phyloP scores from a whole-genome alignment of 2,797 vertebrate species.

The Spondyliosoma cantharus region DNA sequence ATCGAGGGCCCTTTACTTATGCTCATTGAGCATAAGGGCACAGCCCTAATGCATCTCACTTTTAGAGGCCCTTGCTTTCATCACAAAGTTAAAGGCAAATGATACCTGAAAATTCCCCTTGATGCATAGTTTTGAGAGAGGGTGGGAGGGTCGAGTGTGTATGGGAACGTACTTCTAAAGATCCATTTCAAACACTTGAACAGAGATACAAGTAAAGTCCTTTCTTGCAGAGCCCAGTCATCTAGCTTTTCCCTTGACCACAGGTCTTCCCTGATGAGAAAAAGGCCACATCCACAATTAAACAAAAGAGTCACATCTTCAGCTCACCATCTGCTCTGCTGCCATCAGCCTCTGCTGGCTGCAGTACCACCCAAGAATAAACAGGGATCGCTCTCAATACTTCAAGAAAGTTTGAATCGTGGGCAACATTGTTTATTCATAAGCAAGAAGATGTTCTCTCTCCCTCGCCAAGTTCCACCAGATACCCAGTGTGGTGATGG shows the following conservation, averaged over 20 bases:
- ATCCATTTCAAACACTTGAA: slow-evolving; percentile 78
- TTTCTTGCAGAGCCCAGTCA: slow-evolving; percentile 61
- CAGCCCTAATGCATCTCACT: slow-evolving; percentile 63
- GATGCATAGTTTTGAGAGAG: slow-evolving; percentile 67
- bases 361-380: slow-evolving; percentile 32
- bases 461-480: slow-evolving; percentile 52
- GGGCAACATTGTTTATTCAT: slow-evolving; percentile 59
- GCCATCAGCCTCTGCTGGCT: slow-evolving; percentile 41
- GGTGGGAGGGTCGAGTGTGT: slow-evolving; percentile 50
- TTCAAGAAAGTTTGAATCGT: slow-evolving; percentile 54
- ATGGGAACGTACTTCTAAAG: slow-evolving; percentile 64
- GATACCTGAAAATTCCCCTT: slow-evolving; percentile 76
- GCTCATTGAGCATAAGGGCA: slow-evolving; percentile 70
- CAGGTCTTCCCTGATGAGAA: slow-evolving; percentile 53
- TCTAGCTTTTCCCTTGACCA: slow-evolving; percentile 53
- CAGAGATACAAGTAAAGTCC: slow-evolving; percentile 67
- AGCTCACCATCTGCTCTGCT: slow-evolving; percentile 61
- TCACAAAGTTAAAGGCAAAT: slow-evolving; percentile 73
- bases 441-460: slow-evolving; percentile 39
- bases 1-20: slow-evolving; percentile 75
- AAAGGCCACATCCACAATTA: slow-evolving; percentile 69
- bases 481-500: slow-evolving; percentile 23
- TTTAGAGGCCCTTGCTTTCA: slow-evolving; percentile 70
- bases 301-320: slow-evolving; percentile 65
- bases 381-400: slow-evolving; percentile 14